Evolutionary conservation across 2,113 vertebrate species (phyloP), one percentile per base, ranked within the genome.

Genomic region (Rhodinocichla rosea): DNA sequence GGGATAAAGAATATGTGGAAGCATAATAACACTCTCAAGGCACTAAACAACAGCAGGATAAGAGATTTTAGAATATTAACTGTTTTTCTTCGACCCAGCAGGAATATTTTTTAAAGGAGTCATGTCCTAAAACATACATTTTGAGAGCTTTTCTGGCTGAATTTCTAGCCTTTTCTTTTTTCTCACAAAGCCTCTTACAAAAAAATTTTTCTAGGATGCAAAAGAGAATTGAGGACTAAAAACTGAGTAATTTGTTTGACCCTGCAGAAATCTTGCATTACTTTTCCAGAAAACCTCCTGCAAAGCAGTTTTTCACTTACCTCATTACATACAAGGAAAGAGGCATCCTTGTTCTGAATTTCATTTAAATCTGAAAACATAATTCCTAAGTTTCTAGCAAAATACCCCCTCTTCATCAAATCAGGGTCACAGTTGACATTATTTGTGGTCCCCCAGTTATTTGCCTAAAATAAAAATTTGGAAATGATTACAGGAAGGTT

Each of bases 1-100:
- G 7, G 42, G 50, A 92, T 70, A 83, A 92, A 90, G 33, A 85
- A 47, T 35, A 71, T 28, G 45, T 67, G 24, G 10, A 95, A 83
- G 35, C 47, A 91, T 55, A 89, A 89, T 2, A 91, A 79, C 27
- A 65, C 23, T 90, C 70, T 87, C 35, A 69, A 87, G 70, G 39
- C 42, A 47, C 78, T 86, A 80, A 87, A 70, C 27, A 40, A 65
- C 35, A 94, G 35, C 27, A 83, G 18, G 27, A 77, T 50, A 83
- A 83, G 64, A 70, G 73, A 33, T 56, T 33, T 56, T 67, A 44
- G 35, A 81, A 67, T 59, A 63, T 67, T 42, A 87, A 69, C 45
- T 71, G 12, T 26, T 92, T 83, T 71, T 73, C 33, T 88, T 21
- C 24, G 50, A 15, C 4, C 6, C 11, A 65, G 10, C 1, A 57